Evolutionary conservation across 2,888 invertebrate genomes (phyloP).

Genomic region (Chrysolina haemoptera): DNA sequence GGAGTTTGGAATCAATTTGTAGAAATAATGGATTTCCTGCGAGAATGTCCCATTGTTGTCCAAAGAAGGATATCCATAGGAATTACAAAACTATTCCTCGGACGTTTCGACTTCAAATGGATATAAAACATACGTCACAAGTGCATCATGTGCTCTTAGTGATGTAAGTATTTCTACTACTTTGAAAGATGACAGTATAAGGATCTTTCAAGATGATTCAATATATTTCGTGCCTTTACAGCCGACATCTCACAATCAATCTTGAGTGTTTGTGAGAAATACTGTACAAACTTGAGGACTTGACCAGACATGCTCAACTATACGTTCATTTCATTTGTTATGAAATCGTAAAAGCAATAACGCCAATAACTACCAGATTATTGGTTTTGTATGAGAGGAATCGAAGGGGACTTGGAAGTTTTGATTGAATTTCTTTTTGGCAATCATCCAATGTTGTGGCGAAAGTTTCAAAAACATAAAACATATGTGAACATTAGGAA

Average conservation of each 20-base stretch:
- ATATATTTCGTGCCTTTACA: not conserved
- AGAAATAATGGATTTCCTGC: too few relatives aligned
- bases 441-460: not conserved
- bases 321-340: not conserved
- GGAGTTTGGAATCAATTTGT: too few relatives aligned
- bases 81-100: too few relatives aligned
- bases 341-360: constrained; percentile 6
- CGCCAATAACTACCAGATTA: not conserved
- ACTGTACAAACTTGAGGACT: not conserved
- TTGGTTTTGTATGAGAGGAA: not conserved
- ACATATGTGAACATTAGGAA: not conserved
- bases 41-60: too few relatives aligned
- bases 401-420: not conserved
- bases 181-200: too few relatives aligned
- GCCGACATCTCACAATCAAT: not conserved
- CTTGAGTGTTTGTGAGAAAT: not conserved
- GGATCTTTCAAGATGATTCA: too few relatives aligned
- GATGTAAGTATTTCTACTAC: too few relatives aligned
- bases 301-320: not conserved
- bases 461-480: not conserved
- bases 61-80: too few relatives aligned
- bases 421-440: not conserved
- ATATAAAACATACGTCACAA: too few relatives aligned
- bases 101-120: too few relatives aligned
- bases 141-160: too few relatives aligned